phyloP scores from a whole-genome alignment of 2,797 vertebrate species.

The Tachyglossus aculeatus region DNA sequence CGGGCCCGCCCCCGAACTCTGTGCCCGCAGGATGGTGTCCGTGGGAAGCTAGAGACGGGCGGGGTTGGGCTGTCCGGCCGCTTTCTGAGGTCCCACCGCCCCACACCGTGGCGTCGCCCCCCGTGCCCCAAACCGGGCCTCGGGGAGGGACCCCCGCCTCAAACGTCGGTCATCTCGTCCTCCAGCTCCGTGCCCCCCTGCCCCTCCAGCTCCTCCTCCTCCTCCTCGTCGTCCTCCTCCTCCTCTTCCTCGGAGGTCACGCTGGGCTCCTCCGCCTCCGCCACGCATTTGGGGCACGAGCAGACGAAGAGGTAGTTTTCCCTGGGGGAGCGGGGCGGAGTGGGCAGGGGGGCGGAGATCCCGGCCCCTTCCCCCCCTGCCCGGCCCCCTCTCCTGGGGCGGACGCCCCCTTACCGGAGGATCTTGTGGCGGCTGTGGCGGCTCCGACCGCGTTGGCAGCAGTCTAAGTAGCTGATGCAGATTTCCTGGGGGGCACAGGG shows the following conservation, averaged over 20 bases:
- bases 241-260: slow-evolving; percentile 95
- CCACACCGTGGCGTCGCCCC: too few species aligned
- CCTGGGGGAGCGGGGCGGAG: slow-evolving; percentile 66
- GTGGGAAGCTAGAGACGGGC: neutral
- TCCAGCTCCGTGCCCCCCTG: slow-evolving; percentile 87
- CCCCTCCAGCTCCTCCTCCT: slow-evolving; percentile 74
- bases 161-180: slow-evolving; percentile 98
- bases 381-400: neutral
- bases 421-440: slow-evolving; percentile 94
- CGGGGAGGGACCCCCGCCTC: slow-evolving; percentile 55
- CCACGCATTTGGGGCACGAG: slow-evolving; percentile 91
- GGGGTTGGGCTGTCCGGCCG: slow-evolving; percentile 15
- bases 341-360: neutral
- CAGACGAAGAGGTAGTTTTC: slow-evolving; percentile 98
- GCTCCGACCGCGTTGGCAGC: slow-evolving; percentile 94
- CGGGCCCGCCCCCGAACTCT: slow-evolving; percentile 13
- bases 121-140: too few species aligned
- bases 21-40: too few species aligned
- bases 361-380: neutral
- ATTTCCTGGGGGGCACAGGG: slow-evolving; percentile 82
- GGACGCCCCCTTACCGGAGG: slow-evolving; percentile 84
- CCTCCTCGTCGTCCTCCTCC: slow-evolving; percentile 83
- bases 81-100: too few species aligned
- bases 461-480: slow-evolving; percentile 97
- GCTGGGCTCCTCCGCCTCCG: slow-evolving; percentile 88